phyloP scores from a whole-genome alignment of 2,797 vertebrate genomes.

The Sciurus vulgaris region DNA sequence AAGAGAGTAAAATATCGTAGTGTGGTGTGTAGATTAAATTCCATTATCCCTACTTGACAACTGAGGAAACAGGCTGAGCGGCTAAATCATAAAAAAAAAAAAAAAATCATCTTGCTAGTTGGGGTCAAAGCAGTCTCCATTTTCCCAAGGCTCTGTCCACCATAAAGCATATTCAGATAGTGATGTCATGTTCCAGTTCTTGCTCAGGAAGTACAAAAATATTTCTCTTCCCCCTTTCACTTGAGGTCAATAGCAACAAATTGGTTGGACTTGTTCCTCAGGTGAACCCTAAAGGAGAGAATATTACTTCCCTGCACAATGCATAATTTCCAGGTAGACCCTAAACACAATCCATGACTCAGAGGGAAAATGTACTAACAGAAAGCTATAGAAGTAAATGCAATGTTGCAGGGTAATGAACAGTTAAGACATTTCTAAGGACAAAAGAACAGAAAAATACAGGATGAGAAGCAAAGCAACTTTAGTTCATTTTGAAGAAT shows the following conservation, averaged over 20 bases:
- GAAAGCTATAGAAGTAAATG: background rate
- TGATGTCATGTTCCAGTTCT: conserved; percentile 61
- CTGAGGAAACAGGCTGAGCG: background rate
- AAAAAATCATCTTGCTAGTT: background rate
- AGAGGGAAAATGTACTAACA: background rate
- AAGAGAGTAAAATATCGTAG: too few relatives aligned
- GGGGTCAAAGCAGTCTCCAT: conserved; percentile 54
- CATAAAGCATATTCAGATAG: background rate
- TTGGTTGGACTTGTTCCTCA: background rate
- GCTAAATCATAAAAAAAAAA: conserved; percentile 19
- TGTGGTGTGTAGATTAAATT: background rate
- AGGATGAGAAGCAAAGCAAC: background rate
- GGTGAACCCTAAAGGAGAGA: conserved; percentile 4
- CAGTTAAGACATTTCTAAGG: background rate
- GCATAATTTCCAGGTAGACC: background rate
- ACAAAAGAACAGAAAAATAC: background rate
- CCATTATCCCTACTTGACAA: background rate
- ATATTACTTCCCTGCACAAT: background rate
- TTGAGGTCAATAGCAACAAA: background rate
- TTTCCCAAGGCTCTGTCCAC: conserved; percentile 44
- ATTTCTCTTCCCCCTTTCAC: background rate
- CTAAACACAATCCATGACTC: background rate
- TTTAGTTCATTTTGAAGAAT: conserved; percentile 47
- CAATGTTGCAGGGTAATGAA: background rate
- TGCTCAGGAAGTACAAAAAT: background rate